These are phyloP conservation scores for Myrmophylax atrothorax DNA, from an alignment of 2,113 vertebrate genomes.

Conservation along the genomic window DNA sequence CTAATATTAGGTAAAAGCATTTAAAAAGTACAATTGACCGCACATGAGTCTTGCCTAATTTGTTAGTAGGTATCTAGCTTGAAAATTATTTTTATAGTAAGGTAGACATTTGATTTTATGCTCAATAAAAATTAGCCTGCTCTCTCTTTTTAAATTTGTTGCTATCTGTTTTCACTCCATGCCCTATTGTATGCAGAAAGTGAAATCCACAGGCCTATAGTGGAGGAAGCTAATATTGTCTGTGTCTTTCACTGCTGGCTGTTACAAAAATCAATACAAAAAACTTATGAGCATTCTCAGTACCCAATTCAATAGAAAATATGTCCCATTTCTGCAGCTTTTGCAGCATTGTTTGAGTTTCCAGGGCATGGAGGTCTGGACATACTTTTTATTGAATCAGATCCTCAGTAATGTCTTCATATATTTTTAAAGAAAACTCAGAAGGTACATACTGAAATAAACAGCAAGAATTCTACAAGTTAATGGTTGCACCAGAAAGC, in stretches of 20 bases:
- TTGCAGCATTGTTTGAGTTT: constrained; percentile 65
- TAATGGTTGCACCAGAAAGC: constrained; percentile 11
- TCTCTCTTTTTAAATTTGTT: background rate
- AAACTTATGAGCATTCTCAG: constrained; percentile 68
- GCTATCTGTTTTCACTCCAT: background rate
- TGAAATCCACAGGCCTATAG: constrained; percentile 46
- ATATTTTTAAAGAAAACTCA: constrained; percentile 66
- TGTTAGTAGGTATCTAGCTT: background rate
- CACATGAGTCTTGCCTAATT: background rate
- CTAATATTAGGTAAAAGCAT: background rate
- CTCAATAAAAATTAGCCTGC: background rate
- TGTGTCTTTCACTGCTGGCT: constrained; percentile 66
- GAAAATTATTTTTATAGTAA: background rate
- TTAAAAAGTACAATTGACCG: background rate
- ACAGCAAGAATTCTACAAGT: background rate
- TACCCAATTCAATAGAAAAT: constrained; percentile 70
- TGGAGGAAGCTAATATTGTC: constrained; percentile 64
- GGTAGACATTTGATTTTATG: background rate
- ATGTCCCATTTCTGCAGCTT: constrained; percentile 68
- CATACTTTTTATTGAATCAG: constrained; percentile 73
- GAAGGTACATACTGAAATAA: constrained; percentile 54
- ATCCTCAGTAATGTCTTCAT: constrained; percentile 67
- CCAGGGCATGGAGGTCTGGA: constrained; percentile 68
- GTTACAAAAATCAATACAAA: constrained; percentile 72
- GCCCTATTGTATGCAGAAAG: constrained; percentile 39